A percentile compares a stretch with the other conserved stretches of the same genome.
Evolutionary conservation across 2,113 vertebrate genomes (phyloP).

Genomic region (Gadus macrocephalus): DNA sequence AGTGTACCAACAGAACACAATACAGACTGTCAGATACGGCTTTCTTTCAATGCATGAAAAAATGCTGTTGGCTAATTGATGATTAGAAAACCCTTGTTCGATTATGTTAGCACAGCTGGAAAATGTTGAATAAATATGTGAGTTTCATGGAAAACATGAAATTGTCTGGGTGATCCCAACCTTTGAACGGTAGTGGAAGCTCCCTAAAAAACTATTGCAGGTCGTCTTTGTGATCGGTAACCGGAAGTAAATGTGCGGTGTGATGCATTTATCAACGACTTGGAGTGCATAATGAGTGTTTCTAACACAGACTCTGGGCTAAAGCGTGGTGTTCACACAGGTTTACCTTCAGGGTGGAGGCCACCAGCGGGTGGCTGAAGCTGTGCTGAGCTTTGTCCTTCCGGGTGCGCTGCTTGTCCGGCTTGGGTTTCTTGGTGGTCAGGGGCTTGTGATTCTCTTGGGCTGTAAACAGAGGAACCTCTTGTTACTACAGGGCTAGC

Average conservation of each 20-base stretch:
- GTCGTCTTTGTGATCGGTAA: too few species aligned
- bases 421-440: conserved; percentile 72
- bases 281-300: neutral
- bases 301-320: neutral
- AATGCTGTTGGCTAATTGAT: too few species aligned
- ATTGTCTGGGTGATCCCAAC: too few species aligned
- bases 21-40: neutral
- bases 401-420: conserved; percentile 69
- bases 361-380: conserved; percentile 83
- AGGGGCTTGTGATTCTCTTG: conserved; percentile 58
- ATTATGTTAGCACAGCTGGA: too few species aligned
- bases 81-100: too few species aligned
- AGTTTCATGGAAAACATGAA: too few species aligned
- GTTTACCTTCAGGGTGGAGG: conserved; percentile 83
- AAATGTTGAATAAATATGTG: too few species aligned
- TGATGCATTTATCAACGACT: too few species aligned
- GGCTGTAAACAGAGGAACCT: conserved; percentile 34
- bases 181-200: too few species aligned
- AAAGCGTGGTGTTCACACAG: neutral
- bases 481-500: neutral
- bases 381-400: conserved; percentile 80
- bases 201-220: too few species aligned
- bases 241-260: too few species aligned
- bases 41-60: too few species aligned
- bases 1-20: neutral